Evolutionary conservation across 2,113 vertebrate species (phyloP).

Genomic region (Donacobius atricapilla): DNA sequence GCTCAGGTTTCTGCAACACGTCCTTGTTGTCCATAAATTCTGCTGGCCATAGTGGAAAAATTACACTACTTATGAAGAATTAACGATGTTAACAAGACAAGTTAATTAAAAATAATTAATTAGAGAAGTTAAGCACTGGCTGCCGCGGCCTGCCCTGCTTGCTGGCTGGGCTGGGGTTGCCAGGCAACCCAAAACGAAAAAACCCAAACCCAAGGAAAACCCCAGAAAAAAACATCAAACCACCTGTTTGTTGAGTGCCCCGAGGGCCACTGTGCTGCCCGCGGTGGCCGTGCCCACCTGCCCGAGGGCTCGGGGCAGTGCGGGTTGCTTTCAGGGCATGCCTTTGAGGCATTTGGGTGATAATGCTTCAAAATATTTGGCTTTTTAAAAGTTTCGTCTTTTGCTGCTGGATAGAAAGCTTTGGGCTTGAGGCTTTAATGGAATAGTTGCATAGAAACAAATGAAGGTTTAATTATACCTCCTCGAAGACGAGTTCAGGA

Average conservation of each 20-base stretch:
- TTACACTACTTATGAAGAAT: no score
- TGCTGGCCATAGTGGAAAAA: background rate
- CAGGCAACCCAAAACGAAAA: background rate
- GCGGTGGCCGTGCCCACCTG: background rate
- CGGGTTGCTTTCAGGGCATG: rapidly evolving
- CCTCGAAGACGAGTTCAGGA: background rate
- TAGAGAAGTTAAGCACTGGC: no score
- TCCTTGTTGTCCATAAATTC: background rate
- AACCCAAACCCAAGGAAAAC: background rate
- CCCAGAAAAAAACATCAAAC: background rate
- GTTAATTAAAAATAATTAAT: background rate
- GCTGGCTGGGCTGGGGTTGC: background rate
- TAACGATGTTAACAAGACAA: no score
- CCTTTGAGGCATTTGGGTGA: rapidly evolving
- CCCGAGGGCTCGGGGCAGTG: background rate
- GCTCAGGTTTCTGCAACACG: background rate
- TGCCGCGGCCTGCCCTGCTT: rapidly evolving
- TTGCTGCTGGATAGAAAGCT: background rate
- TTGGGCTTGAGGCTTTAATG: background rate
- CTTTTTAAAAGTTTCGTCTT: rapidly evolving
- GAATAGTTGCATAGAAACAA: background rate
- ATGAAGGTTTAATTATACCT: background rate
- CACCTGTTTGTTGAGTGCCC: no score
- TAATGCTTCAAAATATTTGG: rapidly evolving
- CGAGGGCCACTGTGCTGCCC: background rate